phyloP scores from a whole-genome alignment of 2,113 vertebrate species.

The Laticauda colubrina region DNA sequence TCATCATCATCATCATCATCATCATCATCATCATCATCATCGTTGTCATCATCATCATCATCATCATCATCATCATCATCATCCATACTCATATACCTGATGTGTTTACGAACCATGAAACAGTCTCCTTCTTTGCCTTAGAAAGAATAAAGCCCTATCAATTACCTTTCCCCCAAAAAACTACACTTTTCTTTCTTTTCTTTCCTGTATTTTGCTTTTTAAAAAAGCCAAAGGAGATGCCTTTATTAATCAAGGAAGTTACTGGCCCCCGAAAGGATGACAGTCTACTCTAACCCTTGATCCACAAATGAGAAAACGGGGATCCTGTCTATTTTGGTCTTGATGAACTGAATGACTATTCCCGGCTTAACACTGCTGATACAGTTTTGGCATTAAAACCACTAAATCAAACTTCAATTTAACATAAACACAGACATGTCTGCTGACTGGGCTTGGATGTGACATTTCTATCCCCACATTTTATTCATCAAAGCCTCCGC shows the following conservation, averaged over 20 bases:
- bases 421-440: background rate
- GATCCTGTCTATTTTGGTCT: background rate
- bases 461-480: constrained; percentile 10
- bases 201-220: background rate
- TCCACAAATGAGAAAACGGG: background rate
- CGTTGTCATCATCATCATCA: too few relatives aligned
- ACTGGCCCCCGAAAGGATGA: background rate
- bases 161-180: background rate
- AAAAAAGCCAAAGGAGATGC: background rate
- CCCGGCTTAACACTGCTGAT: background rate
- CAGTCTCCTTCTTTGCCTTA: too few relatives aligned
- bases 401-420: background rate
- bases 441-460: background rate
- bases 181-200: background rate
- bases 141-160: too few relatives aligned
- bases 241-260: background rate
- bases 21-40: too few relatives aligned
- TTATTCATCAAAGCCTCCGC: constrained; percentile 21
- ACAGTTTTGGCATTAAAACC: background rate
- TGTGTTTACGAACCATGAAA: background rate
- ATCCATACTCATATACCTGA: background rate
- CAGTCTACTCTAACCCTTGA: background rate
- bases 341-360: too few relatives aligned
- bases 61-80: too few relatives aligned
- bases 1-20: too few relatives aligned